A percentile compares a stretch with the other conserved stretches of the same genome.
Conservation (phyloP, 2,888 invertebrate genomes). For the Orthonychiurus folsomi region DNA sequence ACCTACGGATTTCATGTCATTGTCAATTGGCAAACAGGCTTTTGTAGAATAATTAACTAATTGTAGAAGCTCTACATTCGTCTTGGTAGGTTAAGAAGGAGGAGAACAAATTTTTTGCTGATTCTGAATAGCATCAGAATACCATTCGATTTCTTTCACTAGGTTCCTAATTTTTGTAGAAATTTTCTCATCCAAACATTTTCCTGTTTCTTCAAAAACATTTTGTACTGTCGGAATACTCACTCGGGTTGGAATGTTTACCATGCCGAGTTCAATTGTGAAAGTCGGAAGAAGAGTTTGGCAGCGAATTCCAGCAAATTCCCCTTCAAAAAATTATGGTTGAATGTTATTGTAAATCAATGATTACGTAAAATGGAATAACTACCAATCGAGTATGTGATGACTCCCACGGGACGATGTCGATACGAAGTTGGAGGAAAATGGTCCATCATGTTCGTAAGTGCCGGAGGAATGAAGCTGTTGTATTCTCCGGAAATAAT, state of each 20-base stretch:
- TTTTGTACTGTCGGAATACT: constrained; percentile 25
- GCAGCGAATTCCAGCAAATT: not conserved
- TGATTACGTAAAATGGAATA: not conserved
- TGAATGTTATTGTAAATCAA: not conserved
- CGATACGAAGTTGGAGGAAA: constrained; percentile 45
- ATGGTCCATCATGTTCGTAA: constrained; percentile 46
- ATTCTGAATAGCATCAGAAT: constrained; percentile 43
- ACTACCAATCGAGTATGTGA: constrained; percentile 43
- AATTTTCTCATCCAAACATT: constrained; percentile 26
- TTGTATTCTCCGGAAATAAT: constrained; percentile 46
- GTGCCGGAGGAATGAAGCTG: constrained; percentile 46
- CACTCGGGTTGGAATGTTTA: constrained; percentile 20
- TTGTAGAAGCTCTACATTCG: no score
- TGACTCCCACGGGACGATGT: constrained; percentile 43
- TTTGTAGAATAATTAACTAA: no score
- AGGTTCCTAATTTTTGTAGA: constrained; percentile 33
- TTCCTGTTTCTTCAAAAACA: constrained; percentile 30
- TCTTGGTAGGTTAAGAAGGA: constrained; percentile 16
- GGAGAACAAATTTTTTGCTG: constrained; percentile 23
- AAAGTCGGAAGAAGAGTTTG: constrained; percentile 3
- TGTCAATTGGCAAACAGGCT: no score
- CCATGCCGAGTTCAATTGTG: not conserved
- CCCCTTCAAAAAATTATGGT: not conserved
- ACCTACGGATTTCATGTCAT: no score
- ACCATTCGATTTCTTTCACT: constrained; percentile 45